A percentile compares a stretch with the other conserved stretches of the same genome.
Conservation (phyloP, 1,140 invertebrate genomes). For the Hypsibius dujardini region DNA sequence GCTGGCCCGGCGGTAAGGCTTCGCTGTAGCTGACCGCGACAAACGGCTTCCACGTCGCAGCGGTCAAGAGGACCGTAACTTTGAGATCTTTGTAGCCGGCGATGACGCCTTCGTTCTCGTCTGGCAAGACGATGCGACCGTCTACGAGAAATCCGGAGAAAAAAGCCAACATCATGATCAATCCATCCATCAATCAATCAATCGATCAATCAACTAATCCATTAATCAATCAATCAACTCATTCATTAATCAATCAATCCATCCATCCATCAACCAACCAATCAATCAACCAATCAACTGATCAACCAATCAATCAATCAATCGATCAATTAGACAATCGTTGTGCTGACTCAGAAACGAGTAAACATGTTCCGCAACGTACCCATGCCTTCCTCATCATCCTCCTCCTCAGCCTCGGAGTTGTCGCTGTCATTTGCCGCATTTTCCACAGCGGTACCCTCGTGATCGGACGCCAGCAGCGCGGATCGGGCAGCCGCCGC, state of each 20-base stretch:
- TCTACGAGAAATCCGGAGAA: background rate
- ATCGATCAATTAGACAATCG: too few species aligned
- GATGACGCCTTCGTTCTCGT: background rate
- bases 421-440: background rate
- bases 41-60: background rate
- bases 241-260: too few species aligned
- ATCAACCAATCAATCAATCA: too few species aligned
- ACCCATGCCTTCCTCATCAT: too few species aligned
- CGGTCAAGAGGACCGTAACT: background rate
- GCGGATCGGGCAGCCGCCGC: too few species aligned
- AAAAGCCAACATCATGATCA: background rate
- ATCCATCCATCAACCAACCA: too few species aligned
- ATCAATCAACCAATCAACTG: too few species aligned
- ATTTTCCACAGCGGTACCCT: background rate
- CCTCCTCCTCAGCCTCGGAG: background rate
- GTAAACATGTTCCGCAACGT: too few species aligned
- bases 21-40: background rate
- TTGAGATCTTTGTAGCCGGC: background rate
- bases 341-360: too few species aligned
- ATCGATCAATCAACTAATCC: too few species aligned
- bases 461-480: too few species aligned
- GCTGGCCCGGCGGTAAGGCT: background rate
- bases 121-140: background rate
- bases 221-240: too few species aligned
- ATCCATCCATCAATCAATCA: background rate